Conservation (phyloP, 2,113 vertebrate genomes). For the Agelaius phoeniceus region DNA sequence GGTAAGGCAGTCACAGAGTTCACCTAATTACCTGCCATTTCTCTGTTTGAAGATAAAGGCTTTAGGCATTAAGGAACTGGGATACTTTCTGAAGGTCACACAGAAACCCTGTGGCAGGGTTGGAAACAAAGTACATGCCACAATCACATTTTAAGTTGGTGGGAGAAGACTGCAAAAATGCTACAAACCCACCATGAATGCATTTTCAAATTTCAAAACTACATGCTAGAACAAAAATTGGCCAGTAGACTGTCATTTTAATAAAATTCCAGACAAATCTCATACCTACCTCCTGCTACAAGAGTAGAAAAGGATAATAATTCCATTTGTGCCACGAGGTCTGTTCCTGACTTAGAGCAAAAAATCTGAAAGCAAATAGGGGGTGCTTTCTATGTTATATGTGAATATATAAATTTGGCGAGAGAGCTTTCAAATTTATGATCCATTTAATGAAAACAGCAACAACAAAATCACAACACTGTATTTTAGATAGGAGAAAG, state of each 20-base stretch:
- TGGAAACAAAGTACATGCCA: neutral
- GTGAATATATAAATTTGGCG: neutral
- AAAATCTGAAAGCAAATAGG: neutral
- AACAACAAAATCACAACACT: neutral
- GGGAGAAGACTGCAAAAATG: neutral
- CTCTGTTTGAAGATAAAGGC: neutral
- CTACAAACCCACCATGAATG: neutral
- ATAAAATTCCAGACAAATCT: neutral
- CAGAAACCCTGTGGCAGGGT: neutral
- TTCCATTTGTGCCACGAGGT: neutral
- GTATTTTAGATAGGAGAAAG: neutral
- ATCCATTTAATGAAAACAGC: neutral
- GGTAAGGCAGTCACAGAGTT: neutral
- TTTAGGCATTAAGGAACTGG: neutral
- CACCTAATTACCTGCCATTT: neutral
- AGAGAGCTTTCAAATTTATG: neutral
- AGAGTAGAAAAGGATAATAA: neutral
- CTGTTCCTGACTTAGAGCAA: neutral
- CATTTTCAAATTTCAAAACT: neutral
- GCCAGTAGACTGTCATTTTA: neutral
- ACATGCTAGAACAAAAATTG: neutral
- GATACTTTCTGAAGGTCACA: neutral
- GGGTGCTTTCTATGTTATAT: neutral
- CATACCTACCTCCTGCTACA: neutral
- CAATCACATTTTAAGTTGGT: neutral